Base-by-base conservation (phyloP, 1,140 invertebrate genomes). In the Trachymyrmex cornetzi region DNA sequence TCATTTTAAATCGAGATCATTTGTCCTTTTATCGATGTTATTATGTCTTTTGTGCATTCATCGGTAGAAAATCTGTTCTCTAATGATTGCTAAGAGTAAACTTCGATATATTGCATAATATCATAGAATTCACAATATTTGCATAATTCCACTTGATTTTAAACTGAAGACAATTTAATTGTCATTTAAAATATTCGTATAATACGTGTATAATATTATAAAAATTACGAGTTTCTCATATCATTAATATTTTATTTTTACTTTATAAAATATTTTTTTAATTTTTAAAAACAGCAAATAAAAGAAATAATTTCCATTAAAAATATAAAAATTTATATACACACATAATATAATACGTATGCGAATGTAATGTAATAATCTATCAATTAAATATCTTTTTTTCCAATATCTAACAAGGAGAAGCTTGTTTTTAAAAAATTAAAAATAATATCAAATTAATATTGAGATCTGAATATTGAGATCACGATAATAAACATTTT, bases 1-100 rank as follows among this genome's bases (percentile, higher is more conserved):
- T 22, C 55, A 69, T 44, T 74, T 87, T 85, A 90, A 88, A 90
- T 67, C 72, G 77, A 63, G 55, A 88, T 86, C 74, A 24, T 77
- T 64, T 69, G 61, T 38, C 48, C 81, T 61, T 24, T 44, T 19
- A 55, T 14, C 48, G 44, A 22, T 50, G 77, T 12, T 84, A 61
- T 81, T 84, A 27, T 74, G 48, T 22, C 22, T 61, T 59, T 30
- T 59, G 30, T 72, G 22, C 34, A 53, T 48, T 71, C 34, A 34
- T 16, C 4, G 24, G 19, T 24, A 69, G 0, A 24, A 38, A 81
- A 71, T 7, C 11, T 82, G 14, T 72, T 3, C 7, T 53, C 27
- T 74, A 82, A 74, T 82, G 9, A 72, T 24, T 24, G 16, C 16
- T 24, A 72, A 55, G 34, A 44, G 9, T n/a, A 72, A 72, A 82